Evolutionary conservation across 2,113 vertebrate species (phyloP).

Genomic region (Thalassoma bifasciatum): DNA sequence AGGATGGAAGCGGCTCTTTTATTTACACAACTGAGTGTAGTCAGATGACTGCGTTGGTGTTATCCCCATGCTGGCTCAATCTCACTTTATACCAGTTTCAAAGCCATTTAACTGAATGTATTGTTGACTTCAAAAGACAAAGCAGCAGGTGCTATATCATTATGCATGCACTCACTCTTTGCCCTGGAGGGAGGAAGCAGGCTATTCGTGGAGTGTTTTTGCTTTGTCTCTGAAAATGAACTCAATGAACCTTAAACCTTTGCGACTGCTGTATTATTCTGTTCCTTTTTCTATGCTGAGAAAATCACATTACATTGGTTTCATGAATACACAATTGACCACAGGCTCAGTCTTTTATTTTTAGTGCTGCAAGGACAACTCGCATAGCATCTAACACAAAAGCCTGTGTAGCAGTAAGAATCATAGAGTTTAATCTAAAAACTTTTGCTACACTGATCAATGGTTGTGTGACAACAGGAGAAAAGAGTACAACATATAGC

Average conservation of each 20-base stretch:
- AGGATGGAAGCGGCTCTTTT: constrained; percentile 65
- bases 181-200: constrained; percentile 14
- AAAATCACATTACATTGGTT: constrained; percentile 81
- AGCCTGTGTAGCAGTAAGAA: neutral
- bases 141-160: constrained; percentile 29
- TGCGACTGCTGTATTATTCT: neutral
- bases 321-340: constrained; percentile 84
- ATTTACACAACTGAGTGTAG: constrained; percentile 51
- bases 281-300: constrained; percentile 19
- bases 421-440: neutral
- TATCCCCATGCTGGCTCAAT: constrained; percentile 7
- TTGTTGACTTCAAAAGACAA: constrained; percentile 31
- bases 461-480: constrained; percentile 1
- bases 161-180: constrained; percentile 12
- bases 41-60: constrained; percentile 34
- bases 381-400: neutral
- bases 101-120: neutral
- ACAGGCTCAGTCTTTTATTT: constrained; percentile 73
- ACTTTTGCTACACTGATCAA: neutral
- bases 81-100: constrained; percentile 11
- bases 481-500: neutral
- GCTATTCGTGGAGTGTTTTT: constrained; percentile 13
- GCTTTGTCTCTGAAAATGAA: neutral
- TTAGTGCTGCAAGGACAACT: constrained; percentile 13
- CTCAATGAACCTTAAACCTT: neutral